These are phyloP conservation scores for Bolinopsis microptera DNA, from an alignment of 37 sponge, comb jelly and placozoan genomes.

Conservation along the genomic window DNA sequence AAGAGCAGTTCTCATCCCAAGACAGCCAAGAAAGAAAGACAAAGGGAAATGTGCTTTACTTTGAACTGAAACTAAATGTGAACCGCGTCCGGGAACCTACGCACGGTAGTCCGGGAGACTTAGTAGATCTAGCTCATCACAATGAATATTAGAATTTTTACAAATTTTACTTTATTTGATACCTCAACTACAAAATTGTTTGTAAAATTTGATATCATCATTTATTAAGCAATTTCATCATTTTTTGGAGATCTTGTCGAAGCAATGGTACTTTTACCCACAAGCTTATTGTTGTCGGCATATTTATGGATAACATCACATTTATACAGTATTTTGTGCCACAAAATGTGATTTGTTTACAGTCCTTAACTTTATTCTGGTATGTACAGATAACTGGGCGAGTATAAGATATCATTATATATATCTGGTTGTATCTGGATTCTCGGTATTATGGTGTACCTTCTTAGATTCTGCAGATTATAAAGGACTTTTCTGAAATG, in stretches of 20 bases:
- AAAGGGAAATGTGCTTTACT: slow-evolving; percentile 66
- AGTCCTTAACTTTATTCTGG: no score
- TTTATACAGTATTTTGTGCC: not conserved
- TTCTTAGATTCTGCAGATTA: no score
- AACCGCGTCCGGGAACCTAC: not conserved
- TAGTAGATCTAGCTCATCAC: not conserved
- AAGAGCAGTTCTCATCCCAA: slow-evolving; percentile 78
- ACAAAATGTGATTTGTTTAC: no score
- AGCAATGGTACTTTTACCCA: not conserved
- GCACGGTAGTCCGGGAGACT: no score
- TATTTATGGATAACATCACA: not conserved
- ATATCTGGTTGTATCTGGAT: no score
- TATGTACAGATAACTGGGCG: no score
- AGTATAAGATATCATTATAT: no score
- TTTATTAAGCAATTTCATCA: not conserved
- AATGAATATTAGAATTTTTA: not conserved
- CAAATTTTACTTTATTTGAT: not conserved
- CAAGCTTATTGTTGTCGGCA: not conserved
- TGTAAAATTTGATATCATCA: not conserved
- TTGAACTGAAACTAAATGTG: slow-evolving; percentile 63
- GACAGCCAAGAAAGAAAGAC: slow-evolving; percentile 82
- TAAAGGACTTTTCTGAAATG: no score
- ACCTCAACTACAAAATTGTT: not conserved
- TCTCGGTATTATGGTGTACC: no score
- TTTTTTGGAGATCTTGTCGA: not conserved